phyloP scores from a whole-genome alignment of 1,140 invertebrate species.

The Gonioctena quinquepunctata region DNA sequence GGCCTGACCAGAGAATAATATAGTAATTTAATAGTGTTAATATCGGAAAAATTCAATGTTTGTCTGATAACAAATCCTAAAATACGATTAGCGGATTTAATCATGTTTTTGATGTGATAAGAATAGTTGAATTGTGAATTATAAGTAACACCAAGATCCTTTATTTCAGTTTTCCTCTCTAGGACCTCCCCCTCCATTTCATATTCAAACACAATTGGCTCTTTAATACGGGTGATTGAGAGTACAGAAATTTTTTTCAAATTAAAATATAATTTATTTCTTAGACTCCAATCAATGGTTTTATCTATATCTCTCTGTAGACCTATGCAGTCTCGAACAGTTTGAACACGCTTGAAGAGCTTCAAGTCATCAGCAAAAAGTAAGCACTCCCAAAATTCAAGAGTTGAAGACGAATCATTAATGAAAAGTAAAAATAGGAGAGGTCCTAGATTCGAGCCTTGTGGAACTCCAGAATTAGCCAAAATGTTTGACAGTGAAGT shows the following conservation, averaged over 20 bases:
- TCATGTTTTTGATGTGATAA: background rate
- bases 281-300: no score
- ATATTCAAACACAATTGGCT: background rate
- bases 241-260: background rate
- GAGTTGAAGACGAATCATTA: background rate
- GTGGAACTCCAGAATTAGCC: background rate
- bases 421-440: background rate
- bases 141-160: background rate
- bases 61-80: constrained; percentile 6
- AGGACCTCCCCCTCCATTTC: background rate
- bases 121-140: background rate
- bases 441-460: background rate
- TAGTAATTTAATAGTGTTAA: background rate
- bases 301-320: no score
- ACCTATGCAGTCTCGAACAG: no score
- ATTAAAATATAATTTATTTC: background rate
- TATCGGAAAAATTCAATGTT: background rate
- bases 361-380: background rate
- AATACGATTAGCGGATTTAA: background rate
- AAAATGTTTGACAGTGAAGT: background rate
- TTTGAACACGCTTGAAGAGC: no score
- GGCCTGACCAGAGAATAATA: background rate
- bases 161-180: background rate
- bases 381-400: background rate
- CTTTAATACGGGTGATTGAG: background rate